These are phyloP conservation scores for Chrysolina oricalcia DNA, from an alignment of 2,888 invertebrate genomes.

Conservation along the genomic window DNA sequence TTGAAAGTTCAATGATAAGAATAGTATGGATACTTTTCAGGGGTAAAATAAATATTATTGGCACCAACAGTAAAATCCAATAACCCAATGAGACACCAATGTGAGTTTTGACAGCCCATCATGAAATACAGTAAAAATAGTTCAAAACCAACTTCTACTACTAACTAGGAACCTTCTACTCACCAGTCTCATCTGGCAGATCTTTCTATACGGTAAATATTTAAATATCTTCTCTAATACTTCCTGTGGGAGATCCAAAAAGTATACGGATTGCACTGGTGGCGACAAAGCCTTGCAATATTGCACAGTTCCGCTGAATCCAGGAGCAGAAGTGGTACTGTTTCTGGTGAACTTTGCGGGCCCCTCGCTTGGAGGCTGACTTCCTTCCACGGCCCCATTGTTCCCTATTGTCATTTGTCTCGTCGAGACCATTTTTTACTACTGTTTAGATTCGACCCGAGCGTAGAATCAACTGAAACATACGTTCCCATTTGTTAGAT, in stretches of 20 bases:
- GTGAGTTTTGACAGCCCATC: too few species aligned
- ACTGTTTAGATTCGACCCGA: constrained; percentile 19
- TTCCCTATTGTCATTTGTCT: constrained; percentile 74
- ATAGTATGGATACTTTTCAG: too few species aligned
- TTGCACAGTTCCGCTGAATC: constrained; percentile 58
- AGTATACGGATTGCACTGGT: constrained; percentile 63
- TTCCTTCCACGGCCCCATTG: constrained; percentile 67
- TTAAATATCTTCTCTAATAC: constrained; percentile 86
- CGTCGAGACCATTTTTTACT: constrained; percentile 74
- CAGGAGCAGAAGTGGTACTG: constrained; percentile 53
- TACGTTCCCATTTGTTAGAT: constrained; percentile 37
- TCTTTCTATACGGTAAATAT: constrained; percentile 83
- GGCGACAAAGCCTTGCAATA: constrained; percentile 56
- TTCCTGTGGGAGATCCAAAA: constrained; percentile 87
- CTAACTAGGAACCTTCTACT: constrained; percentile 66
- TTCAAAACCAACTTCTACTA: not conserved
- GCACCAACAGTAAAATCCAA: too few species aligned
- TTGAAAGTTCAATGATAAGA: too few species aligned
- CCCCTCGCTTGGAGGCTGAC: constrained; percentile 57
- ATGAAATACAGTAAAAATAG: not conserved
- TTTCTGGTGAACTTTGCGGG: constrained; percentile 67
- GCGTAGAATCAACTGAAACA: constrained; percentile 34
- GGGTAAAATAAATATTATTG: too few species aligned
- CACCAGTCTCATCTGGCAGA: constrained; percentile 87
- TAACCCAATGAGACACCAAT: too few species aligned